Conservation (phyloP, 2,888 invertebrate genomes). For the Eutolmus rufibarbis region DNA sequence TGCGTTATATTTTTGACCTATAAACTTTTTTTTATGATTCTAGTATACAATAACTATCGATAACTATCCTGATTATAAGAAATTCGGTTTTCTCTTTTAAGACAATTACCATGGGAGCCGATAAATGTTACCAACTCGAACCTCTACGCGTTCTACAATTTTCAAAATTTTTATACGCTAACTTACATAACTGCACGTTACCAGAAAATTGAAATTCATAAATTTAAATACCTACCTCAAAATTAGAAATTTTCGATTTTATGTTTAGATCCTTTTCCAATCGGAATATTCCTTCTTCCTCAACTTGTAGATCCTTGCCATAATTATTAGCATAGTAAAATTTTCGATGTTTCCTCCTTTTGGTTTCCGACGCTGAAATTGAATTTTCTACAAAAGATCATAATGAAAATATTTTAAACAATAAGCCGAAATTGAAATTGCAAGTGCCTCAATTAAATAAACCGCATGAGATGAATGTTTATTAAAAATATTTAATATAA, state of each 20-base stretch:
- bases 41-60: too few species aligned
- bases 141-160: too few species aligned
- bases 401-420: neutral
- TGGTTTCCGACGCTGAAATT: neutral
- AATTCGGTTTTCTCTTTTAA: too few species aligned
- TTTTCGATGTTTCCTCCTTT: conserved; percentile 39
- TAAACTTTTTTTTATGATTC: too few species aligned
- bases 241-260: neutral
- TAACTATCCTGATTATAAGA: too few species aligned
- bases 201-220: neutral
- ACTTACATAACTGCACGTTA: too few species aligned
- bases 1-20: too few species aligned
- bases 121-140: too few species aligned
- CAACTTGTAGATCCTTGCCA: conserved; percentile 49
- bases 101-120: too few species aligned
- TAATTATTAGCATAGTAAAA: neutral
- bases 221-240: neutral
- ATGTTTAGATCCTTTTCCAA: conserved; percentile 4
- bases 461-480: neutral
- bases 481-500: neutral
- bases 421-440: neutral
- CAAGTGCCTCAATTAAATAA: neutral
- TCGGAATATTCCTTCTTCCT: conserved; percentile 51
- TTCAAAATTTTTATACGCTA: too few species aligned
- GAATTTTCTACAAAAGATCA: neutral